Evolutionary conservation across 2,888 invertebrate genomes (phyloP), one percentile per base, ranked within the genome.

Genomic region (Drosophila kokeensis): DNA sequence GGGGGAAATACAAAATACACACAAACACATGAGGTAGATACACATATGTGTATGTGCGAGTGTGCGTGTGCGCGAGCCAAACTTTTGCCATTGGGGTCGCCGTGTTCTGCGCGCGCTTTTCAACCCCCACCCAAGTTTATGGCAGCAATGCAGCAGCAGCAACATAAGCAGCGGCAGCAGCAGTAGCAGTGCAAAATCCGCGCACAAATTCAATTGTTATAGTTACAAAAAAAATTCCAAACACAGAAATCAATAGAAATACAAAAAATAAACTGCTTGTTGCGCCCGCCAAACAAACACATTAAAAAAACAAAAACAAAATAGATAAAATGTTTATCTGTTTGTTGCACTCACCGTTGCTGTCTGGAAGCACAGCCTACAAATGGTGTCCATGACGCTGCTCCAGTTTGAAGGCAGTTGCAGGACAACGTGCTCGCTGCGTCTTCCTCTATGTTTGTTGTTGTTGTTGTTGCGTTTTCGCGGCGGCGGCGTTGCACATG

Each of bases 301-400:
- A 55, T 7, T 13, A 30, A 30, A 30, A 18, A 58, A 30, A 57
- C 11, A 38, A 10, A 30, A 10, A 30, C 4, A 40, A n/a, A 7
- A 21, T n/a, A 8, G 8, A 34, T 54, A 5, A 36, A 32, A 34
- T 34, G 18, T 27, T 32, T 48, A 67, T 52, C 42, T 53, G 50
- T 69, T 45, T 58, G n/a, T 38, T 40, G 49, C 29, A 68, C 87
- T 79, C 69, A 90, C 90, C 77, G 90, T 92, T 83, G 93, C 93
- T 90, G 93, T 92, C 85, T 93, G 93, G 85, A 93, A 93, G 82
- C 93, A 93, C 79, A 93, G 91, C 90, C 93, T 92, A 90, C 93
- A 93, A 84, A 93, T 92, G 86, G 91, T 92, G 91, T 93, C 93
- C 93, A 93, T 93, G 88, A 81, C 88, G 82, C 76, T 77, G 81